Evolutionary conservation across 1,140 invertebrate species (phyloP), one percentile per base, ranked within the genome.

Genomic region (Drosophila pallidifrons): DNA sequence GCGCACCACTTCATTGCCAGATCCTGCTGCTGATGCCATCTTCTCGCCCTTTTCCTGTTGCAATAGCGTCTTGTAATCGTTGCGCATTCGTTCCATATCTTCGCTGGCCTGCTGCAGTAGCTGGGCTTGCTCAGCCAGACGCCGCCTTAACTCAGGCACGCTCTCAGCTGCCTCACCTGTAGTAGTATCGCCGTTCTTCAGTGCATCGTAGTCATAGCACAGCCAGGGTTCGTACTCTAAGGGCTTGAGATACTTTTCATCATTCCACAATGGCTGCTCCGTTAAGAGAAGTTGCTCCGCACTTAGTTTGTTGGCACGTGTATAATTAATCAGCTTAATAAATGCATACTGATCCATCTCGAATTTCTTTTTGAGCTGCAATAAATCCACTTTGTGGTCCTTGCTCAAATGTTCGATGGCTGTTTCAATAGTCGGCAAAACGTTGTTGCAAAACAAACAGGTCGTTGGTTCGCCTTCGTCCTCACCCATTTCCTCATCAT

Each of bases 261-360:
- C 97, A 74, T 95, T 94, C 96, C 96, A 97, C 0, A 67, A 11
- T 8, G 94, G 92, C 61, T 93, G 90, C 20, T 93, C 90, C 3
- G 93, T 81, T 10, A 92, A 92, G 43, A 94, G 94, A 10, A 97
- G 91, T 20, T 94, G 93, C 45, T 95, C 91, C 38, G 94, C 93
- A n/a, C 79, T 92, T 15, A 95, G 89, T 79, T 95, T 95, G 58
- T 95, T 93, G 30, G 92, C 93, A 79, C 97, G 94, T 58, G 98
- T 96, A 86, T 95, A 99, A 93, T 98, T 98, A 10, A 98, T 95
- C 76, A 98, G 93, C 92, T 93, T 97, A 15, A 98, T 98, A 77
- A 96, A 98, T 0, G 95, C 95, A 92, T 98, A 97, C 81, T 95
- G 96, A 90, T 98, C 97, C 93, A 98, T 95, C 67, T 94, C 94